Evolutionary conservation across 2,888 invertebrate genomes (phyloP).

Genomic region (Habrosyne pyritoides): DNA sequence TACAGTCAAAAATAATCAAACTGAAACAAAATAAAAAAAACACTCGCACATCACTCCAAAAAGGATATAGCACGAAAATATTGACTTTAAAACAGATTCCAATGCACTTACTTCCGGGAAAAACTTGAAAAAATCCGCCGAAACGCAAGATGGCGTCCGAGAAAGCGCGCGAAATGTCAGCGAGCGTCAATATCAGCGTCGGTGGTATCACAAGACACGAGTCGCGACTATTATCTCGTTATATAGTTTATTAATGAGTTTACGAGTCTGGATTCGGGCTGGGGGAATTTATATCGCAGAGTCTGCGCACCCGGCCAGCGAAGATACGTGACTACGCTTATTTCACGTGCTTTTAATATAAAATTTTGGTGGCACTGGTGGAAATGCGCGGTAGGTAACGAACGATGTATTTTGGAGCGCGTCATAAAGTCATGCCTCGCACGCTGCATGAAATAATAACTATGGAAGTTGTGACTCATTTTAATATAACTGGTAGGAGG

Average conservation of each 20-base stretch:
- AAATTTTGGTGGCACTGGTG: conserved; percentile 70
- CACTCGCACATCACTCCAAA: conserved; percentile 43
- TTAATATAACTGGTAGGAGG: conserved; percentile 19
- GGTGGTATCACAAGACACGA: conserved; percentile 31
- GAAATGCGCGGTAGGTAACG: conserved; percentile 55
- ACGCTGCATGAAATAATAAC: conserved; percentile 48
- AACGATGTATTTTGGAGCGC: conserved; percentile 70
- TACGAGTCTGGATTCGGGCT: conserved; percentile 48
- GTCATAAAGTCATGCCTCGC: conserved; percentile 57
- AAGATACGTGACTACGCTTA: conserved; percentile 71
- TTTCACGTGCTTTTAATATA: conserved; percentile 69
- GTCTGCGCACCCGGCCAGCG: conserved; percentile 67
- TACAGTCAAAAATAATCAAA: conserved; percentile 17
- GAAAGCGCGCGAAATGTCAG: conserved; percentile 63
- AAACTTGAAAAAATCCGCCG: conserved; percentile 47
- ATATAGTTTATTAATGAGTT: conserved; percentile 42
- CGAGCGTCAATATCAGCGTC: conserved; percentile 30
- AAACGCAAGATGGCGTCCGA: conserved; percentile 55
- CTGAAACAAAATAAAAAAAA: conserved; percentile 20
- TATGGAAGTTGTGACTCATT: conserved; percentile 1
- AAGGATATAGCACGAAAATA: conserved; percentile 31
- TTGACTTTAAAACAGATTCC: conserved; percentile 45
- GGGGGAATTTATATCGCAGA: conserved; percentile 63
- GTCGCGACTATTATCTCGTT: conserved; percentile 21
- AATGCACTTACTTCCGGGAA: conserved; percentile 66